These are phyloP conservation scores for Atrina japonica DNA, from an alignment of 2,888 invertebrate species.

Conservation along the genomic window DNA sequence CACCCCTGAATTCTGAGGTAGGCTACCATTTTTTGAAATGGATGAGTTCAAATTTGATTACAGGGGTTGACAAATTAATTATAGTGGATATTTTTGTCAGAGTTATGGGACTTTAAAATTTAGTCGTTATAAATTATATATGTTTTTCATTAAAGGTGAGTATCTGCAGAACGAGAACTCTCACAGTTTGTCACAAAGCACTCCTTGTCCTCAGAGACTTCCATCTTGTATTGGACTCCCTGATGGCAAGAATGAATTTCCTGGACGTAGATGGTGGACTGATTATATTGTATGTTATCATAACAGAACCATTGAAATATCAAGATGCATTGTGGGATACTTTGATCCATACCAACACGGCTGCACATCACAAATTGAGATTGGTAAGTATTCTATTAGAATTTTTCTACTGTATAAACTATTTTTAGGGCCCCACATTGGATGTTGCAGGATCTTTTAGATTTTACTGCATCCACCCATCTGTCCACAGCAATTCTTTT, in stretches of 20 bases:
- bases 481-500: too few species aligned
- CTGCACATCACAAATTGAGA: constrained; percentile 24
- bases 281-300: constrained; percentile 62
- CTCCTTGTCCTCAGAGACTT: constrained; percentile 58
- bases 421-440: too few species aligned
- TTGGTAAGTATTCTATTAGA: not conserved
- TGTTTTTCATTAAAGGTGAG: constrained; percentile 59
- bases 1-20: too few species aligned
- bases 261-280: constrained; percentile 53
- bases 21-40: too few species aligned
- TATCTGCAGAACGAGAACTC: constrained; percentile 49
- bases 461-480: too few species aligned
- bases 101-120: too few species aligned
- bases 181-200: constrained; percentile 39
- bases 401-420: not conserved
- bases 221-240: constrained; percentile 60
- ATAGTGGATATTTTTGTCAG: too few species aligned
- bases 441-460: too few species aligned
- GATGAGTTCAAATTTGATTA: too few species aligned
- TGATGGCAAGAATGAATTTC: constrained; percentile 61
- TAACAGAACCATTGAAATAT: constrained; percentile 60
- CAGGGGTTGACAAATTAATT: too few species aligned
- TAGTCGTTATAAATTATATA: too few species aligned
- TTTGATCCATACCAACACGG: constrained; percentile 39
- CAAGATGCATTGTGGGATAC: constrained; percentile 49